Base-by-base conservation (phyloP, 2,797 vertebrate species). In the Pantherophis vulpinus region DNA sequence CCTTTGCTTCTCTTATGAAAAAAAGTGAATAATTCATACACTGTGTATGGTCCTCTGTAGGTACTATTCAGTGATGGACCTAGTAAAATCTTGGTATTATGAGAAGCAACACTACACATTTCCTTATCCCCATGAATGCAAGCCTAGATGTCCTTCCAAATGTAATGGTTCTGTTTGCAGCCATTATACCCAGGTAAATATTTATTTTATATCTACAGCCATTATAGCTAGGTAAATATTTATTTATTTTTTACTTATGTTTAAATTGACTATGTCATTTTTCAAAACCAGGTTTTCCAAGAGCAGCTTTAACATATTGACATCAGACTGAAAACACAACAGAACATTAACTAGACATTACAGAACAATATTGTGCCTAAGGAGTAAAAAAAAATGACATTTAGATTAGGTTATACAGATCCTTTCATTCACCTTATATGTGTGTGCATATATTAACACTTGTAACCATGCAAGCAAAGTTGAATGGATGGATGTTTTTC, bases 161-260 rank as follows among this genome's bases (percentile, higher is more conserved):
- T 99, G 99, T 96, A 97, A 95, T 0, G 97, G 98, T 25, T 96
- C 98, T 0, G 98, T 99, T 88, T 99, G 99, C 96, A 98, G 98
- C 92, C 99, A 99, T 96, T 99, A 99, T 93, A 99, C 98, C 0
- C 98, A 99, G 98, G 99, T 99, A 97, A 8, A 2, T 87, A 47
- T 83, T 83, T 83, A 83, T 83, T 83, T 74, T 74, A 16, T 74
- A 16, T 74, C 66, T 74, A 74, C 96, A 98, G 98, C 92, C 99
- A 99, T 96, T 99, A 99, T 93, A 99, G 98, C 0, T 98, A 99
- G 98, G 98, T 99, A 97, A 7, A 2, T 90, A 74, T 74, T 70
- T 70, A 32, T n/a, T 70, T 18, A n/a, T 70, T 37, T 63, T 83
- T 83, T 37, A 20, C 4, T 83, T 47, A 47, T 13, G 23, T 83